Base-by-base conservation (phyloP, 2,888 invertebrate genomes). In the Melanotus villosus region DNA sequence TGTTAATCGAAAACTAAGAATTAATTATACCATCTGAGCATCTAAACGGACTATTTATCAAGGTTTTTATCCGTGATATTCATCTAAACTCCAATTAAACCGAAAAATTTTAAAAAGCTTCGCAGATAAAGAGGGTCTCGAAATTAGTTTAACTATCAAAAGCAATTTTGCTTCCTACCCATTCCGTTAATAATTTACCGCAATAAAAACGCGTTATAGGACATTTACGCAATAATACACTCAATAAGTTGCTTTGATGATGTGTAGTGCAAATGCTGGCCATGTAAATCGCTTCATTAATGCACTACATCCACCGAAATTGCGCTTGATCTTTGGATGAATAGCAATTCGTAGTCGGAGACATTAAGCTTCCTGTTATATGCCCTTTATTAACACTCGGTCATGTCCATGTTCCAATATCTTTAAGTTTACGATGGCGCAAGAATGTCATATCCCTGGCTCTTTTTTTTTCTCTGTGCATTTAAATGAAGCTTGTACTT, bases 201-300 rank as follows among this genome's bases (percentile, higher is more conserved):
- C 18, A 32, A 14, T 45, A 19, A 59, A 59, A 59, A 16, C 10
- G 38, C 38, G 18, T 18, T 14, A 34, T 18, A 41, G 58, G 45
- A 19, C 43, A 19, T 60, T 65, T 50, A 38, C 18, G 58, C 32
- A 66, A 50, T 66, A 66, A 66, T 30, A 66, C 59, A 59, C 58
- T 65, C 65, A 54, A 66, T 66, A 54, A 60, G 56, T 56, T 23
- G 56, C 38, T 43, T 50, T 32, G 57, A 65, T 62, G 60, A 62
- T 52, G 45, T 66, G 70, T 70, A 65, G 45, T 60, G 70, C 73
- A 79, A 79, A 79, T 79, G 80, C 77, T 76, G 73, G 76, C 76
- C 82, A 83, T 83, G 81, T 82, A 83, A 83, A 84, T 83, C 80
- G 82, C 80, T 82, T 84, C 83, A 83, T 83, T 83, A 83, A 78